Percentiles rank a stretch among this genome's conserved stretches.
Conservation (phyloP, 1,140 invertebrate species). For the Trachymyrmex cornetzi region DNA sequence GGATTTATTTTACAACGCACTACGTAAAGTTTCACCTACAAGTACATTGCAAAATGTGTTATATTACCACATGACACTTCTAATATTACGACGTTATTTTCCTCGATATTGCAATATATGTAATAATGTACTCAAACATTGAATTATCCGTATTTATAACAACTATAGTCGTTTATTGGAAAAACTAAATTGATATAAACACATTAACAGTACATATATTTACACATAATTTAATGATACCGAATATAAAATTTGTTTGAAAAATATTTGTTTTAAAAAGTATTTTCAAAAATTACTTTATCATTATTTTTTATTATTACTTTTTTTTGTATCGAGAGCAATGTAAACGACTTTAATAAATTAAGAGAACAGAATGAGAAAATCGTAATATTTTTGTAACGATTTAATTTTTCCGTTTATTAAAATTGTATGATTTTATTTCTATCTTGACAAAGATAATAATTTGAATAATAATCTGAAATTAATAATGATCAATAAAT, state of each 20-base stretch:
- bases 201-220: neutral
- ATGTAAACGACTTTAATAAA: neutral
- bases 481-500: neutral
- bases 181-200: neutral
- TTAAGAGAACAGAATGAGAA: neutral
- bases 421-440: neutral
- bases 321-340: neutral
- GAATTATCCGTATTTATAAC: neutral
- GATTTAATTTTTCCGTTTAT: neutral
- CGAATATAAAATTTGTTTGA: neutral
- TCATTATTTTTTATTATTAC: neutral
- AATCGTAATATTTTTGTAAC: neutral
- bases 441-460: neutral
- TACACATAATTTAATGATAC: neutral
- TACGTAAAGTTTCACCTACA: conserved; percentile 27
- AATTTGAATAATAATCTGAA: neutral
- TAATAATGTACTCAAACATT: neutral
- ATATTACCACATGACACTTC: conserved; percentile 1
- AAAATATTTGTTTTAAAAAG: neutral
- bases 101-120: neutral
- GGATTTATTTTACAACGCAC: conserved; percentile 61
- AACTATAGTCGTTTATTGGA: neutral
- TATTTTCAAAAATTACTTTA: neutral
- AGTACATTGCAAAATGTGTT: conserved; percentile 41
- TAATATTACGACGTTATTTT: neutral